These are phyloP conservation scores for Pyrochroa serraticornis DNA, from an alignment of 2,888 invertebrate species.

Conservation along the genomic window DNA sequence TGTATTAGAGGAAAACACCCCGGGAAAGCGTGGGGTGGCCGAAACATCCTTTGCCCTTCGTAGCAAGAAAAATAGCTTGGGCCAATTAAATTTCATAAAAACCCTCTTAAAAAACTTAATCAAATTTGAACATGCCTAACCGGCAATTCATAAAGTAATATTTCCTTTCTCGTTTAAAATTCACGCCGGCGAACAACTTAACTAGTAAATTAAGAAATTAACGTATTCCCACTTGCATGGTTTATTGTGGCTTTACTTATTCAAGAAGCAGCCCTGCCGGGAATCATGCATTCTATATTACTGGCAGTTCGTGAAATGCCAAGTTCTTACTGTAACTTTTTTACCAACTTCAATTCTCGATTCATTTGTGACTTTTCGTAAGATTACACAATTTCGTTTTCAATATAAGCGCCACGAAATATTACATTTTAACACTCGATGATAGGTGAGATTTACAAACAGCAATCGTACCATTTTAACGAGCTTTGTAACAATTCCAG, in stretches of 20 bases:
- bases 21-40: too few relatives aligned
- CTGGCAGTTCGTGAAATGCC: conserved; percentile 54
- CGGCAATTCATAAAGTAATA: conserved; percentile 56
- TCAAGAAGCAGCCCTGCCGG: conserved; percentile 50
- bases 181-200: conserved; percentile 57
- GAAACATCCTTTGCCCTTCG: too few relatives aligned
- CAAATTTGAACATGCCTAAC: conserved; percentile 53
- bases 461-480: too few relatives aligned
- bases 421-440: too few relatives aligned
- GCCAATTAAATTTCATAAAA: conserved; percentile 28
- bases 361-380: not conserved
- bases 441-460: not conserved
- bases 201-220: conserved; percentile 60
- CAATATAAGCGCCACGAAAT: too few relatives aligned
- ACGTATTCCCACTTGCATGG: conserved; percentile 59
- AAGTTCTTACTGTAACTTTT: conserved; percentile 32
- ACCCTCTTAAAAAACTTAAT: conserved; percentile 47
- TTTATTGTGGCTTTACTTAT: conserved; percentile 58
- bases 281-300: conserved; percentile 57
- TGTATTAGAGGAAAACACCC: too few relatives aligned
- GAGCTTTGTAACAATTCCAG: conserved; percentile 5
- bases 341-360: not conserved
- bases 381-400: conserved; percentile 7
- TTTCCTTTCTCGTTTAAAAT: conserved; percentile 55
- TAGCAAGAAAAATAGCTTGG: conserved; percentile 14